Evolutionary conservation across 2,113 vertebrate genomes (phyloP).

Genomic region (Raja brachyura): DNA sequence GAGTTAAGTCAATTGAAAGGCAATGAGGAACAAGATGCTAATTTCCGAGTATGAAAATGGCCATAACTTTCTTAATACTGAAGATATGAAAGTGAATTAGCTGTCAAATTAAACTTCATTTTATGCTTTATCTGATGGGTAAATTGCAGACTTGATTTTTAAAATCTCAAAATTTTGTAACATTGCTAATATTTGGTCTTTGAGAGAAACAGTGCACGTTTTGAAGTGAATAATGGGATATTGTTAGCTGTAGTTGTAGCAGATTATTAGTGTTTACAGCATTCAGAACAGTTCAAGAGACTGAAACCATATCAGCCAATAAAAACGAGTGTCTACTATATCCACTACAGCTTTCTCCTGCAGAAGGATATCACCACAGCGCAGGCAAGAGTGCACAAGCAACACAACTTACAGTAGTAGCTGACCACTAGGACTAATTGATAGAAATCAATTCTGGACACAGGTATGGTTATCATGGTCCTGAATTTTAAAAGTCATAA

Average conservation of each 20-base stretch:
- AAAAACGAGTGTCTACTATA: background rate
- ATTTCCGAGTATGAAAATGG: no score
- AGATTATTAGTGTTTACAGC: background rate
- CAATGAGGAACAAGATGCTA: no score
- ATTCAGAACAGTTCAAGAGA: background rate
- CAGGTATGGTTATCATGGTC: background rate
- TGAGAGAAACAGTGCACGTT: background rate
- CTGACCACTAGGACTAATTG: background rate
- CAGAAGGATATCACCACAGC: background rate
- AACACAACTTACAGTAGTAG: background rate
- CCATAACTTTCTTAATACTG: no score
- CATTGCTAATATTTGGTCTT: no score
- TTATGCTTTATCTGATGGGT: no score
- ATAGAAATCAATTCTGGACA: background rate
- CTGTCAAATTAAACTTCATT: no score
- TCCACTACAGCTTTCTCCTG: background rate
- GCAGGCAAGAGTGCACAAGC: background rate
- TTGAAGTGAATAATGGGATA: background rate
- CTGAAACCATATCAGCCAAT: background rate
- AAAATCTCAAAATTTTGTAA: no score
- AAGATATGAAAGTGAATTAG: no score
- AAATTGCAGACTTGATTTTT: no score
- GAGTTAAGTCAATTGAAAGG: no score
- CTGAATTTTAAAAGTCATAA: background rate
- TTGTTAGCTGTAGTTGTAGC: background rate